phyloP scores from a whole-genome alignment of 2,888 invertebrate species.

The Adelognathus sp. region DNA sequence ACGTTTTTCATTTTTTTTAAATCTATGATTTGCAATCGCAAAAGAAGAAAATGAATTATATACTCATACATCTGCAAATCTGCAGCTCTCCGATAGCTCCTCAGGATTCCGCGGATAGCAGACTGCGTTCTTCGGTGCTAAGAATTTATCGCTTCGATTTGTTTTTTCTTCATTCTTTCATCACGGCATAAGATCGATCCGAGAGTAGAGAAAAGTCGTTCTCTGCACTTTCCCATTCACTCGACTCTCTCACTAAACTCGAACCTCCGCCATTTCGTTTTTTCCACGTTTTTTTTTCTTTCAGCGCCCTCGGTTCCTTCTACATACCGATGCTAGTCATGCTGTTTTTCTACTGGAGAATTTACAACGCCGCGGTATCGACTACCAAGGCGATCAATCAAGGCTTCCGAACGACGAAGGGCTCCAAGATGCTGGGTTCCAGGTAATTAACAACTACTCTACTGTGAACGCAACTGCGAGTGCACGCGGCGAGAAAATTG shows the following conservation, averaged over 20 bases:
- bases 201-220: not conserved
- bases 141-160: not conserved
- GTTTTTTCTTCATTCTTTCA: not conserved
- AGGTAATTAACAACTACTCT: constrained; percentile 72
- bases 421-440: constrained; percentile 81
- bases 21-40: not conserved
- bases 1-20: too few relatives aligned
- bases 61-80: too few relatives aligned
- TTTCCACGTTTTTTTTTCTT: constrained; percentile 52
- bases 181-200: constrained; percentile 1
- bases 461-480: too few relatives aligned
- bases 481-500: not conserved
- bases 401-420: constrained; percentile 93
- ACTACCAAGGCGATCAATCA: constrained; percentile 97
- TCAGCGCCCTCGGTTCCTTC: constrained; percentile 97
- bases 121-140: not conserved
- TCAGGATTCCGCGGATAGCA: not conserved
- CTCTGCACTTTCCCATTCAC: not conserved
- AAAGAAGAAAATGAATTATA: too few relatives aligned
- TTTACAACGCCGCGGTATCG: constrained; percentile 96
- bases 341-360: constrained; percentile 98
- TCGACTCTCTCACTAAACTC: not conserved
- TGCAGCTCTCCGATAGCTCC: not conserved
- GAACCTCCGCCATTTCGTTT: not conserved
- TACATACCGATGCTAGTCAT: constrained; percentile 99